A percentile compares a stretch with the other conserved stretches of the same genome.
Conservation (phyloP, 2,113 vertebrate species). For the Monarcha castaneiventris region DNA sequence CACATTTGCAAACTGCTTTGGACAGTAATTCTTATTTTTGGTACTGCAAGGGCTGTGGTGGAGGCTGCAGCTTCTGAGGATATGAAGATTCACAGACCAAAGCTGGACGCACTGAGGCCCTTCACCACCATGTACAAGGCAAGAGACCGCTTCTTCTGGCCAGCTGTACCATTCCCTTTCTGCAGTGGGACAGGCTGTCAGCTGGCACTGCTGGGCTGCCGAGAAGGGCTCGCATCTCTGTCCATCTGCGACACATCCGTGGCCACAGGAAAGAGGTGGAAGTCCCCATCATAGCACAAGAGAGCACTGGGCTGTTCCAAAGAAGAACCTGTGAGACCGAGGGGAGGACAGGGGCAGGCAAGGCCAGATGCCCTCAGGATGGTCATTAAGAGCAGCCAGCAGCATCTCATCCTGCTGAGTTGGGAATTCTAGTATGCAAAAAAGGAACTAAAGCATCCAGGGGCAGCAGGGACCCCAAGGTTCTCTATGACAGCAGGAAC, state of each 20-base stretch:
- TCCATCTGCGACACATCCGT: accelerated
- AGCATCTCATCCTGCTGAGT: background rate
- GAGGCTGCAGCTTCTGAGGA: background rate
- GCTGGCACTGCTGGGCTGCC: background rate
- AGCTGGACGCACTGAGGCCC: background rate
- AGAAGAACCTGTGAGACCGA: background rate
- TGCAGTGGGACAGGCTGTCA: accelerated
- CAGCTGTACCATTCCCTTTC: background rate
- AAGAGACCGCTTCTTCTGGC: background rate
- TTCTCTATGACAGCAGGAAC: background rate
- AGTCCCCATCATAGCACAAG: background rate
- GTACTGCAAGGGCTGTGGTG: background rate
- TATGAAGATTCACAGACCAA: background rate
- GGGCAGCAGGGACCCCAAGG: background rate
- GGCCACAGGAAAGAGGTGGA: background rate
- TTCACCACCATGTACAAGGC: accelerated
- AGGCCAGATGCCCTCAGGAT: background rate
- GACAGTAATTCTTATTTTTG: background rate
- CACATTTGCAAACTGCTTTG: background rate
- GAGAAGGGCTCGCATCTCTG: accelerated
- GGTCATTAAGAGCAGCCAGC: background rate
- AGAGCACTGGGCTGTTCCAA: background rate
- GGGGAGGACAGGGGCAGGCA: background rate
- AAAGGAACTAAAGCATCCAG: background rate
- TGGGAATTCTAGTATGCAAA: background rate